Conservation (phyloP, 1,140 invertebrate species). For the Rhizoglyphus robini region DNA sequence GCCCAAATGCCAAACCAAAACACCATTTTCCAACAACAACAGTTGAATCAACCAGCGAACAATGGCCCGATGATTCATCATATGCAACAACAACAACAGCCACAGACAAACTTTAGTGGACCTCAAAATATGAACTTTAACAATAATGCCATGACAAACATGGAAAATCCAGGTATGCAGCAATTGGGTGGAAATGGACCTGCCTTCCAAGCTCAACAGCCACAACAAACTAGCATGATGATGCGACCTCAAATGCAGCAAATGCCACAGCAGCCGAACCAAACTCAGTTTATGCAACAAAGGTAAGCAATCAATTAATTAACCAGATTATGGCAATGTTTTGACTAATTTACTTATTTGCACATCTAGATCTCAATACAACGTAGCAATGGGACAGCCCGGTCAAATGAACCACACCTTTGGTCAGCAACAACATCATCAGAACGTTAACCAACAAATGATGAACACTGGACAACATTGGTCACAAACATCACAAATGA, state of each 20-base stretch:
- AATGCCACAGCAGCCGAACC: background rate
- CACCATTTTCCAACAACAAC: slow-evolving; percentile 20
- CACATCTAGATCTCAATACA: slow-evolving; percentile 21
- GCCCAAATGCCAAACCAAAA: slow-evolving; percentile 9
- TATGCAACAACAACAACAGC: slow-evolving; percentile 17
- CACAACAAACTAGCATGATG: slow-evolving; percentile 5
- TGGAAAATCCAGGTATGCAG: background rate
- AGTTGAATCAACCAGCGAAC: background rate
- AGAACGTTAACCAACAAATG: slow-evolving; percentile 19
- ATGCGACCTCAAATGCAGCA: slow-evolving; percentile 17
- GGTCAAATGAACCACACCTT: slow-evolving; percentile 18
- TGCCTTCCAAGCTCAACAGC: background rate
- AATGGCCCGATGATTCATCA: slow-evolving; percentile 16
- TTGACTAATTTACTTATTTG: slow-evolving; percentile 15
- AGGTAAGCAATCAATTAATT: background rate
- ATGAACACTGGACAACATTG: slow-evolving; percentile 26
- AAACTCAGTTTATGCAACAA: slow-evolving; percentile 12
- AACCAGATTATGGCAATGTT: background rate
- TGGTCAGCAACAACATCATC: slow-evolving; percentile 18
- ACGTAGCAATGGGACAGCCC: slow-evolving; percentile 29
- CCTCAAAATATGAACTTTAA: slow-evolving; percentile 20
- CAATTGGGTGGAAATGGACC: background rate
- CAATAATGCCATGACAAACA: slow-evolving; percentile 10
- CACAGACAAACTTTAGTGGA: slow-evolving; percentile 18
- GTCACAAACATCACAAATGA: slow-evolving; percentile 27